These are phyloP conservation scores for Panorpa germanica DNA, from an alignment of 2,888 invertebrate genomes.

Conservation along the genomic window DNA sequence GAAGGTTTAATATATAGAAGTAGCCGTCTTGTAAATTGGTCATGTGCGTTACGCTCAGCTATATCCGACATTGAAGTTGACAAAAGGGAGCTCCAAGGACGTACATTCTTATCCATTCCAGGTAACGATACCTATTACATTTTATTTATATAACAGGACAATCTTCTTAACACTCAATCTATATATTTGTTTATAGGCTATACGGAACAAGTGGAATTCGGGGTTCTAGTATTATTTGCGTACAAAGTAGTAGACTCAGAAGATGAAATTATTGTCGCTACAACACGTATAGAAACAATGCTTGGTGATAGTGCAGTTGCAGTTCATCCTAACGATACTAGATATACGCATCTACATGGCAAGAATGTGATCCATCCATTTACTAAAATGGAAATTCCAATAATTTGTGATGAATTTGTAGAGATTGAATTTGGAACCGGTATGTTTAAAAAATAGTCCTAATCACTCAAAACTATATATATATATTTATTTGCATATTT, in stretches of 20 bases:
- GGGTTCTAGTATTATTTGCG: slow-evolving; percentile 79
- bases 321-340: slow-evolving; percentile 81
- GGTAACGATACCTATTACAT: slow-evolving; percentile 61
- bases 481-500: slow-evolving; percentile 5
- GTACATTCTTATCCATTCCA: slow-evolving; percentile 74
- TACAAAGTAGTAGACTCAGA: slow-evolving; percentile 57
- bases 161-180: too few relatives aligned
- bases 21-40: slow-evolving; percentile 96
- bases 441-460: slow-evolving; percentile 18
- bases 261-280: slow-evolving; percentile 84
- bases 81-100: slow-evolving; percentile 72
- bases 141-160: neutral
- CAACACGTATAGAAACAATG: slow-evolving; percentile 97
- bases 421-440: slow-evolving; percentile 93
- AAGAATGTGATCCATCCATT: slow-evolving; percentile 79
- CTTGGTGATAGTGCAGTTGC: slow-evolving; percentile 93
- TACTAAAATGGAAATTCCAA: slow-evolving; percentile 58
- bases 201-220: slow-evolving; percentile 61
- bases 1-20: slow-evolving; percentile 80
- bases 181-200: too few relatives aligned
- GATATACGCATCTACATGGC: slow-evolving; percentile 71
- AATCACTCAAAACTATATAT: neutral
- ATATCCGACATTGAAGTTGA: slow-evolving; percentile 99
- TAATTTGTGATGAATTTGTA: slow-evolving; percentile 86
- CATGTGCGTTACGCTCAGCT: slow-evolving; percentile 86